phyloP scores from a whole-genome alignment of 2,113 vertebrate species.

The Anguilla rostrata region DNA sequence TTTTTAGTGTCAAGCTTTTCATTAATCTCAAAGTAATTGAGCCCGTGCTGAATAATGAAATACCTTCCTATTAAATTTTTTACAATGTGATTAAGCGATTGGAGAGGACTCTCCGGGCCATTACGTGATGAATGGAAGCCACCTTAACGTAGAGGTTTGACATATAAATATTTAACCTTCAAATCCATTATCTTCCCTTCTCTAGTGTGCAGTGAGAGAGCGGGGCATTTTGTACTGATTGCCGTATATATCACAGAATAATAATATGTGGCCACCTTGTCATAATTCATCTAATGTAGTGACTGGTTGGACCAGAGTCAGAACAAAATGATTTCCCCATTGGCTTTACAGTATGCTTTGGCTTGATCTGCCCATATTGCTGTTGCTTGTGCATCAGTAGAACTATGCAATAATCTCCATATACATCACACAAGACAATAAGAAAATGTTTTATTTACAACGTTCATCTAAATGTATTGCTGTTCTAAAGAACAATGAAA shows the following conservation, averaged over 20 bases:
- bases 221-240: background rate
- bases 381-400: background rate
- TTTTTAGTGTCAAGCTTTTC: no score
- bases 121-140: background rate
- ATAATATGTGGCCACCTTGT: background rate
- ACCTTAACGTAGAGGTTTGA: background rate
- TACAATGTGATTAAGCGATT: background rate
- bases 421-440: background rate
- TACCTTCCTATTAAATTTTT: background rate
- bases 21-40: no score
- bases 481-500: no score
- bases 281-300: conserved; percentile 7
- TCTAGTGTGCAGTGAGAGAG: background rate
- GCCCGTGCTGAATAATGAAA: conserved; percentile 1
- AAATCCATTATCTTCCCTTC: background rate
- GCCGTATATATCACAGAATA: background rate
- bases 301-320: background rate
- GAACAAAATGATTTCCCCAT: background rate
- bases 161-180: background rate
- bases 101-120: background rate
- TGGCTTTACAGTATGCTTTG: background rate
- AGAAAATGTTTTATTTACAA: background rate
- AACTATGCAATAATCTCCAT: background rate
- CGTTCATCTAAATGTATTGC: background rate
- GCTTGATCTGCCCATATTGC: background rate